Evolutionary conservation across 2,888 invertebrate genomes (phyloP), one percentile per base, ranked within the genome.

Genomic region (Dascillus cervinus): DNA sequence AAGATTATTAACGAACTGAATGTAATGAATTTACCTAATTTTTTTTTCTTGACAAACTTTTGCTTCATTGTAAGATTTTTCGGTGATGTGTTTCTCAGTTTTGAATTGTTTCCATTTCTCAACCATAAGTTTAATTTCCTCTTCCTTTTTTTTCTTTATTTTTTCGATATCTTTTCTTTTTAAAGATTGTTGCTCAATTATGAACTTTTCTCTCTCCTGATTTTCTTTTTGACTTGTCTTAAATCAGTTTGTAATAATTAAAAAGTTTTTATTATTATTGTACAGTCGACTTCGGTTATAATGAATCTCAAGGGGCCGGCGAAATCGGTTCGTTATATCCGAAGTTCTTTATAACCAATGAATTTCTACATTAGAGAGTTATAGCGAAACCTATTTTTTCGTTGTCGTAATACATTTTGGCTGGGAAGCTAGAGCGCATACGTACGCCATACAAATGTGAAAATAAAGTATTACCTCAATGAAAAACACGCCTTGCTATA

Each of bases 141-240:
- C 41, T 5, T 55, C 43, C 32, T 48, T 49, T 15, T 47, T 39
- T 34, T 42, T 49, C 34, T 40, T 44, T 15, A 46, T 15, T 22
- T 50, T 32, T 32, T 58, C 53, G 11, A 42, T 31, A 33, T 43
- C 46, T 47, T 37, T 47, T 45, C 36, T 60, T 64, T 45, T 62
- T 50, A 34, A 47, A 44, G 32, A 63, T 53, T 13, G 51, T 46
- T 52, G 41, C n/a, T n/a, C n/a, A n/a, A n/a, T n/a, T n/a, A 22
- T 28, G 11, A 22, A 29, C 11, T 34, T 29, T 30, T 39, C 36
- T 9, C 24, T 31, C 24, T 34, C 20, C 15, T 25, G 14, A 27
- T 26, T 32, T 10, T 39, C 26, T 9, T 26, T 11, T 30, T 35
- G 34, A 13, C 32, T 34, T 26, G 26, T 28, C 39, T 35, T 24